phyloP scores from a whole-genome alignment of 2,113 vertebrate genomes.

The Platysteira castanea region DNA sequence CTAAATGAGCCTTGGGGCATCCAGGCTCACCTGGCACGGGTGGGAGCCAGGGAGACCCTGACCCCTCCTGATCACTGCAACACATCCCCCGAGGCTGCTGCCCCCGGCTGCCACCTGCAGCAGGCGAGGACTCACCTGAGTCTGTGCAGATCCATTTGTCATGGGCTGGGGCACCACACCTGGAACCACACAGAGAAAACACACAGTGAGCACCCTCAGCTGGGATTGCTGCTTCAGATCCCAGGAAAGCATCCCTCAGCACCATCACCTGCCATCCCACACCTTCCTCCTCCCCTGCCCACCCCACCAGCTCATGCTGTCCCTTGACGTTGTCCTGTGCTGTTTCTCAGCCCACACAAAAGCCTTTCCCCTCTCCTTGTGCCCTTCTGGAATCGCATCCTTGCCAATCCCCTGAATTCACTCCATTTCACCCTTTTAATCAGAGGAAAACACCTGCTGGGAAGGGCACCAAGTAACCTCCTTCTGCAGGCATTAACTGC shows the following conservation, averaged over 20 bases:
- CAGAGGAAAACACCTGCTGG: not conserved
- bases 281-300: not conserved
- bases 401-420: not conserved
- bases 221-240: rapidly evolving
- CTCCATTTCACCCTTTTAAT: not conserved
- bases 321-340: rapidly evolving
- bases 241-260: not conserved
- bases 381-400: not conserved
- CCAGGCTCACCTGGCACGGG: not conserved
- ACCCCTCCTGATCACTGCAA: not conserved
- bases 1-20: not conserved
- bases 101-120: rapidly evolving
- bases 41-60: not conserved
- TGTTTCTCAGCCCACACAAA: not conserved
- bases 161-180: slow-evolving; percentile 70
- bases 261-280: not conserved
- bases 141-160: slow-evolving; percentile 70
- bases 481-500: not conserved
- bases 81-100: rapidly evolving
- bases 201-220: rapidly evolving
- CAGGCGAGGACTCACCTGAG: slow-evolving; percentile 33
- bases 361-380: not conserved
- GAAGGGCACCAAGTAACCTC: not conserved
- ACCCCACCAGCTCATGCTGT: not conserved
- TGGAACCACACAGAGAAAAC: rapidly evolving